A percentile compares a stretch with the other conserved stretches of the same genome.
These are phyloP conservation scores for Calliphora vicina DNA, from an alignment of 1,140 invertebrate species.

Conservation along the genomic window DNA sequence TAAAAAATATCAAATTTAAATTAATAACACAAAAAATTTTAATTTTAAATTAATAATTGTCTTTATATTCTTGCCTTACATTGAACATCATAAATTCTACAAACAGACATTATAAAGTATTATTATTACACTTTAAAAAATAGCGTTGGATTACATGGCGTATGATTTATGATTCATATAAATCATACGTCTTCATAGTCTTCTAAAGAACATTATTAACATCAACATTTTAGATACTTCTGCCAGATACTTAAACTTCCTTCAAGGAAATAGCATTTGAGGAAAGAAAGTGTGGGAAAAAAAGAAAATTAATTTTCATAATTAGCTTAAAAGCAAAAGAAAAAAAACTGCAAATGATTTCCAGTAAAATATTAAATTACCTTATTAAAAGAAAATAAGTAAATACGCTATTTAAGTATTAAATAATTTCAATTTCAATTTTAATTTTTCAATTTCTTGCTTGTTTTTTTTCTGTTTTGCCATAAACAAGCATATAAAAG, in stretches of 20 bases:
- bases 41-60: too few species aligned
- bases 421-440: neutral
- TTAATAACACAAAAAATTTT: too few species aligned
- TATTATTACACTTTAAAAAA: neutral
- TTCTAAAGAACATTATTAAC: neutral
- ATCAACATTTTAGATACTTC: too few species aligned
- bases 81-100: too few species aligned
- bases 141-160: neutral
- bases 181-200: constrained; percentile 7
- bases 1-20: too few species aligned
- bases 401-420: neutral
- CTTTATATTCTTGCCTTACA: too few species aligned
- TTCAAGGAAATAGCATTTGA: neutral
- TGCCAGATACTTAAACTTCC: neutral
- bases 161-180: neutral
- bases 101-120: too few species aligned
- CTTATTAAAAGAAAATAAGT: neutral
- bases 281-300: too few species aligned
- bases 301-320: constrained; percentile 17
- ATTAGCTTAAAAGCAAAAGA: constrained; percentile 10
- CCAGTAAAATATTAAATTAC: constrained; percentile 24
- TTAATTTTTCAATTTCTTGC: neutral
- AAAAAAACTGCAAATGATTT: neutral
- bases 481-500: neutral
- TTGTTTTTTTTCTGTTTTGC: too few species aligned